Evolutionary conservation across 2,888 invertebrate genomes (phyloP).

Genomic region (Fissipunctia ypsillon): DNA sequence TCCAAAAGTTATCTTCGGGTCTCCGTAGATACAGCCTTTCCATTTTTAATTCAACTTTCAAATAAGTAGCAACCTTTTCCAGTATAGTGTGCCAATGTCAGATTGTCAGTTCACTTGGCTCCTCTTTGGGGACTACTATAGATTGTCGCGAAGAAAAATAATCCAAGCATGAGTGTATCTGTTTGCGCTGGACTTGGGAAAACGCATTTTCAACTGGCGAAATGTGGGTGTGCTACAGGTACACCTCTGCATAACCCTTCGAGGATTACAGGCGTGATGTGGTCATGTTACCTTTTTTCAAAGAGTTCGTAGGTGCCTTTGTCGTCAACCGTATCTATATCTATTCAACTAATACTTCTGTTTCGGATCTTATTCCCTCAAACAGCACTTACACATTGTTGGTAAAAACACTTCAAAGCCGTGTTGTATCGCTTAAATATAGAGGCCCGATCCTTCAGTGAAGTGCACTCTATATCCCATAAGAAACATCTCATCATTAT

Average conservation of each 20-base stretch:
- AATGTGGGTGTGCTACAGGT: background rate
- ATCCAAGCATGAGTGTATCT: background rate
- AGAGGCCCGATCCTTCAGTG: background rate
- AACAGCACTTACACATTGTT: background rate
- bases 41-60: background rate
- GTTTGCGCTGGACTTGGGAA: background rate
- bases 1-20: background rate
- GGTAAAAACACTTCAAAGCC: background rate
- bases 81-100: no score
- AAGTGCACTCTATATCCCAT: background rate
- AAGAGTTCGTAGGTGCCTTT: background rate
- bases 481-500: background rate
- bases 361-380: background rate
- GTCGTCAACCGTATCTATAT: background rate
- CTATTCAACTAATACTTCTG: background rate
- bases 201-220: background rate
- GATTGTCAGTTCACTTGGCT: background rate
- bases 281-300: background rate
- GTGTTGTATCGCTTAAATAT: background rate
- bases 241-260: background rate
- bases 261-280: background rate
- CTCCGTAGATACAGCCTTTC: background rate
- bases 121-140: background rate
- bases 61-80: background rate
- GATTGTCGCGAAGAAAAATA: background rate